Base-by-base conservation (phyloP, 2,888 invertebrate genomes). In the Lomographa bimaculata region DNA sequence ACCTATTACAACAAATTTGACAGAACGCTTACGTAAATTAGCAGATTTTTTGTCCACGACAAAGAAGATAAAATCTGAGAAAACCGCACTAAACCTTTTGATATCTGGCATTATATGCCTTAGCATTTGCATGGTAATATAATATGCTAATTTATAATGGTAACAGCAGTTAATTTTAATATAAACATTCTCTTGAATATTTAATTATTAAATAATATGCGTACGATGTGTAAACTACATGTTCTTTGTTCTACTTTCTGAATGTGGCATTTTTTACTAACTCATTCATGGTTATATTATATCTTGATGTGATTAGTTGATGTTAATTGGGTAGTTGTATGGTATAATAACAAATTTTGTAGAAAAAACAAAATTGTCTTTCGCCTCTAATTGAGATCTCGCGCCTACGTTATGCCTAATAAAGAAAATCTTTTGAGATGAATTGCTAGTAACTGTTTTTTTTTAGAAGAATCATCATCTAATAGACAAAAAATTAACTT, bases 111-210 rank as follows among this genome's bases (percentile, higher is more conserved):
- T 47, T 38, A 37, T 30, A 10, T n/a, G n/a, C n/a, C n/a, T n/a
- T 14, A 18, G 12, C 39, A 51, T 54, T 54, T 11, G 38, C 45
- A 54, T 14, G n/a, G n/a, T n/a, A n/a, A n/a, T n/a, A n/a, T n/a
- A n/a, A n/a, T 47, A 54, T 54, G 44, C 38, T 44, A 47, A 54
- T 50, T 38, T n/a, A 18, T 18, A 30, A 46, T 39, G 29, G 46
- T 39, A 47, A 46, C 49, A 50, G 14, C 45, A 51, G 42, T 54
- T 49, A 54, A 35, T 38, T 38, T 35, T 45, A 38, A 53, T 51
- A 36, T 21, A 25, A 43, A 41, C 48, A 51, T 42, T 44, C 46
- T 45, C 49, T 42, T 42, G 39, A 47, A 47, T 46, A 48, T 37
- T 30, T 37, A 42, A 41, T 21, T 5, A 11, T 27, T 36, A 23